These are phyloP conservation scores for Saimiri boliviensis DNA, from an alignment of 2,113 vertebrate species.

Conservation along the genomic window DNA sequence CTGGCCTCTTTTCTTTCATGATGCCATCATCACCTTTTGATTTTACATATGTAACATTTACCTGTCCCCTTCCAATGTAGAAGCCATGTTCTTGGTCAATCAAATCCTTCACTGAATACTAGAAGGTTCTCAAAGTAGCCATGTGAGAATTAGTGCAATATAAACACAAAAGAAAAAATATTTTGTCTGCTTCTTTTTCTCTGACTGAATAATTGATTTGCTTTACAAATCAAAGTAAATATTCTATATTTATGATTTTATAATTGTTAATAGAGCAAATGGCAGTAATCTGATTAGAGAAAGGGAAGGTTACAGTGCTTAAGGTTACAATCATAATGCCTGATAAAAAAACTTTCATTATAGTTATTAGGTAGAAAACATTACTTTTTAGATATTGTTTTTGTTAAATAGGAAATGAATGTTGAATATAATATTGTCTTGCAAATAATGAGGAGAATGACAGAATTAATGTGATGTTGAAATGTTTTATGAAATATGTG, in stretches of 20 bases:
- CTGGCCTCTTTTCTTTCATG: background rate
- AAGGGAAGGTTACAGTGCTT: background rate
- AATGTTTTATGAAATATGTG: background rate
- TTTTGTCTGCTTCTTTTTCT: background rate
- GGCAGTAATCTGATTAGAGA: background rate
- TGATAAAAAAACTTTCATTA: background rate
- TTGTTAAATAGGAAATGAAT: background rate
- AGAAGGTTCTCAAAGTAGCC: background rate
- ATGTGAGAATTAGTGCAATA: background rate
- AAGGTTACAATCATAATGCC: background rate
- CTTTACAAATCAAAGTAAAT: background rate
- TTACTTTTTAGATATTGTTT: background rate
- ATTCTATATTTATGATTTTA: background rate
- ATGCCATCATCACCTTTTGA: background rate
- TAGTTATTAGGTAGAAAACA: background rate
- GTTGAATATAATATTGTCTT: background rate
- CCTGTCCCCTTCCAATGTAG: background rate
- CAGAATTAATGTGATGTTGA: background rate
- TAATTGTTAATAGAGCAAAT: background rate
- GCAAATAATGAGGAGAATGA: background rate
- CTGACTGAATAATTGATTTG: background rate
- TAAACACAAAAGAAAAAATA: background rate
- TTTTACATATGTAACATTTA: background rate
- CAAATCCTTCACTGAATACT: background rate
- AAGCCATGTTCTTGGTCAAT: background rate